These are phyloP conservation scores for Tautogolabrus adspersus DNA, from an alignment of 2,113 vertebrate genomes.

Conservation along the genomic window DNA sequence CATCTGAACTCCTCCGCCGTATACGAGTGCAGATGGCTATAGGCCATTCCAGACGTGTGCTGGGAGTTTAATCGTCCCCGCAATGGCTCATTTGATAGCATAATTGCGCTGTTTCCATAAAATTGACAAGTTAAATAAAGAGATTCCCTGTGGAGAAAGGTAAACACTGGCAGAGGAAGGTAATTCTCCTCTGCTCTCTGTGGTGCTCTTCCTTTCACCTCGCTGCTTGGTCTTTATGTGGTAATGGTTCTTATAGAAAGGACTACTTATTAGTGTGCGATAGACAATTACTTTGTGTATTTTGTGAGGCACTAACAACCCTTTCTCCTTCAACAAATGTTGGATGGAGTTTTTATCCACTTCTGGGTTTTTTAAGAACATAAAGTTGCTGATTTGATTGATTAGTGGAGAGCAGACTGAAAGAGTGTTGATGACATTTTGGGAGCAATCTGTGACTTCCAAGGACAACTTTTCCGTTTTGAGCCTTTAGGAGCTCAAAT, in stretches of 20 bases:
- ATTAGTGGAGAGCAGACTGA: no score
- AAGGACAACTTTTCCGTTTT: no score
- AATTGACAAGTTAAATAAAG: conserved; percentile 34
- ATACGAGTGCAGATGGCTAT: conserved; percentile 11
- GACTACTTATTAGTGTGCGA: not conserved
- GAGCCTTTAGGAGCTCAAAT: no score
- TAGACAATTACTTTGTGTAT: not conserved
- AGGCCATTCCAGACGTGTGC: conserved; percentile 7
- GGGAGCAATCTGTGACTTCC: no score
- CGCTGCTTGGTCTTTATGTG: not conserved
- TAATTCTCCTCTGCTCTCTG: not conserved
- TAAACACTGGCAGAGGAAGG: not conserved
- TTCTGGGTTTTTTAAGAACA: not conserved
- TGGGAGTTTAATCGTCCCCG: conserved; percentile 30
- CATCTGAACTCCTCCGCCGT: conserved; percentile 5
- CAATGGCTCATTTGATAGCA: conserved; percentile 35
- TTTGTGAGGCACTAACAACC: not conserved
- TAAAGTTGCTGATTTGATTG: not conserved
- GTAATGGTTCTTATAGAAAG: not conserved
- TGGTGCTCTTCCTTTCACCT: not conserved
- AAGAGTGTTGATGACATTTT: no score
- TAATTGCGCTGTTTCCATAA: conserved; percentile 49
- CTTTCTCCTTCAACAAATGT: not conserved
- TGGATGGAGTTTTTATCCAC: not conserved
- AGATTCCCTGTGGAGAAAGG: conserved; percentile 5